phyloP scores from a whole-genome alignment of 2,797 vertebrate species.

The Catharus ustulatus region DNA sequence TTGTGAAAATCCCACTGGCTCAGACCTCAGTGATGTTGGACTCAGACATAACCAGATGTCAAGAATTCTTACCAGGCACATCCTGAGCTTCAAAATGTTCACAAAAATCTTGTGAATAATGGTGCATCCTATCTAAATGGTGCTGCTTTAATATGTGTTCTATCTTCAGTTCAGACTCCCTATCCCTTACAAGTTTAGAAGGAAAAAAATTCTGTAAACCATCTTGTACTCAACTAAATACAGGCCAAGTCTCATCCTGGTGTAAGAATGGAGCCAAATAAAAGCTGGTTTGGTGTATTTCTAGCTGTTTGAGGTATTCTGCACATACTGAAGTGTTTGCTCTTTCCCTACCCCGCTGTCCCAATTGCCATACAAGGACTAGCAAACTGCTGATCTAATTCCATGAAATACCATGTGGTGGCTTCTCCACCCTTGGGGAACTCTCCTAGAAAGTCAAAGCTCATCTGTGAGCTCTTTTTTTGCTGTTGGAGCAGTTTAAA shows the following conservation, averaged over 20 bases:
- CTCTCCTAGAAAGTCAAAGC: neutral
- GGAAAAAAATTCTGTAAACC: neutral
- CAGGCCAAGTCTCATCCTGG: neutral
- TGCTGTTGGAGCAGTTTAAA: neutral
- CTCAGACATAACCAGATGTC: neutral
- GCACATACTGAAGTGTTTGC: neutral
- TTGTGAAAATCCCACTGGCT: conserved; percentile 5
- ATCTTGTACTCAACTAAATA: neutral
- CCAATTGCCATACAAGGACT: neutral
- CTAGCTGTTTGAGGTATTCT: neutral
- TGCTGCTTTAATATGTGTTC: neutral
- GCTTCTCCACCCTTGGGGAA: neutral
- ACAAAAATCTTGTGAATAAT: neutral
- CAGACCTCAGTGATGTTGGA: neutral
- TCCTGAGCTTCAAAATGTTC: neutral
- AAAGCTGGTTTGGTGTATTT: neutral
- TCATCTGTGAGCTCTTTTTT: neutral
- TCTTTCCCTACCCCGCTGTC: neutral
- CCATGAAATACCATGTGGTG: neutral
- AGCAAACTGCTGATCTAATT: neutral
- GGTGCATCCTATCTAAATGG: neutral
- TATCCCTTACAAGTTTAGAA: neutral
- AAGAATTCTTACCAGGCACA: neutral
- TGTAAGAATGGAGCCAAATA: neutral
- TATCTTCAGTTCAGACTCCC: neutral